Percentiles rank a stretch among this genome's conserved stretches.
These are phyloP conservation scores for Propsilocerus akamusi DNA, from an alignment of 1,140 invertebrate species.

Conservation along the genomic window DNA sequence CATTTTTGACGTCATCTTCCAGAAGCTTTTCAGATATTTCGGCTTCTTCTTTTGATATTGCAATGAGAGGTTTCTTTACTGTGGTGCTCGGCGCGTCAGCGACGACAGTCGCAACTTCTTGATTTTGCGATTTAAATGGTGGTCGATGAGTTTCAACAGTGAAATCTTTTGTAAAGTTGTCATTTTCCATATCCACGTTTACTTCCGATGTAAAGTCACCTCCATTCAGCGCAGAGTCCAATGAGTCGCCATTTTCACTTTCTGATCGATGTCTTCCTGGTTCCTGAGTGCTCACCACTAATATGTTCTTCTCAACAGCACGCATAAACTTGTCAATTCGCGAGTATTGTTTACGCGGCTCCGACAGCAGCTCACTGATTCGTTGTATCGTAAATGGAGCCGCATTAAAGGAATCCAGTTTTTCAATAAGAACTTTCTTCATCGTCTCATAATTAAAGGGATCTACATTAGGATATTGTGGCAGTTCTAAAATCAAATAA, in stretches of 20 bases:
- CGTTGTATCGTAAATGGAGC: slow-evolving; percentile 94
- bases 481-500: slow-evolving; percentile 30
- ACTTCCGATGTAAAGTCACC: slow-evolving; percentile 38
- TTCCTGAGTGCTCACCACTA: slow-evolving; percentile 89
- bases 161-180: slow-evolving; percentile 10
- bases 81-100: too few relatives aligned
- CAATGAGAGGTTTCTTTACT: too few relatives aligned
- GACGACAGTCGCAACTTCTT: too few relatives aligned
- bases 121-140: too few relatives aligned
- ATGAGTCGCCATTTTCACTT: slow-evolving; percentile 44
- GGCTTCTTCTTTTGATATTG: too few relatives aligned
- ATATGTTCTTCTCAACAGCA: slow-evolving; percentile 83
- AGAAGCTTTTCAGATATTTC: too few relatives aligned
- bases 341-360: slow-evolving; percentile 86
- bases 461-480: slow-evolving; percentile 74
- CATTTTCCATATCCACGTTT: slow-evolving; percentile 48
- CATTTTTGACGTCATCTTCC: neutral
- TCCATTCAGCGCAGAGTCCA: slow-evolving; percentile 32
- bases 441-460: slow-evolving; percentile 79
- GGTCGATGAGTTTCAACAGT: too few relatives aligned
- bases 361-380: slow-evolving; percentile 80
- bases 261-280: slow-evolving; percentile 43
- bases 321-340: slow-evolving; percentile 91
- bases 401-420: slow-evolving; percentile 64
- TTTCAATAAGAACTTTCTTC: slow-evolving; percentile 66